phyloP scores from a whole-genome alignment of 2,797 vertebrate genomes.

The Rhynchonycteris naso region DNA sequence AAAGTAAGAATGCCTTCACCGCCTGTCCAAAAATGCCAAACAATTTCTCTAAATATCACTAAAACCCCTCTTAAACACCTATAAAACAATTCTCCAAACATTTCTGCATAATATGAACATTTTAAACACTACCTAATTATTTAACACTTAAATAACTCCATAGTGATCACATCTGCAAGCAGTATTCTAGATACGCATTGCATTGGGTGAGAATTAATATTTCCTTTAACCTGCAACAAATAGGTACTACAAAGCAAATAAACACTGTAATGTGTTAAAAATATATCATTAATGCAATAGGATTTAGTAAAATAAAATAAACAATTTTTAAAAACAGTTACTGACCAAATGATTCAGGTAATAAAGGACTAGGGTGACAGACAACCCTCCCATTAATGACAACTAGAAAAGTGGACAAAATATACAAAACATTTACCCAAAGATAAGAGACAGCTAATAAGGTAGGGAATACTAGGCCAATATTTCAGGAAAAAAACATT shows the following conservation, averaged over 20 bases:
- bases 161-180: background rate
- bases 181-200: background rate
- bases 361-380: background rate
- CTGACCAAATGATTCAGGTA: background rate
- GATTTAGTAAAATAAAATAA: conserved; percentile 20
- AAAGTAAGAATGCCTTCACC: conserved; percentile 31
- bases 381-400: background rate
- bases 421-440: conserved; percentile 8
- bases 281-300: background rate
- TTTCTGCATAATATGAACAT: conserved; percentile 9
- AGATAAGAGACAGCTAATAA: background rate
- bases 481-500: background rate
- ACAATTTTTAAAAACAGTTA: background rate
- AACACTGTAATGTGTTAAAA: background rate
- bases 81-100: conserved; percentile 41
- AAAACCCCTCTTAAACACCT: background rate
- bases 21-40: background rate
- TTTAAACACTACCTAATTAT: conserved; percentile 15
- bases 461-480: background rate
- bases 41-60: conserved; percentile 5
- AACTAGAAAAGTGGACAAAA: conserved; percentile 21
- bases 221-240: background rate
- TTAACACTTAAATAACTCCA: conserved; percentile 22
- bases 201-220: conserved; percentile 22
- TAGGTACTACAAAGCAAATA: background rate